A percentile compares a stretch with the other conserved stretches of the same genome.
These are phyloP conservation scores for Nylanderia fulva DNA, from an alignment of 1,140 invertebrate genomes.

Conservation along the genomic window DNA sequence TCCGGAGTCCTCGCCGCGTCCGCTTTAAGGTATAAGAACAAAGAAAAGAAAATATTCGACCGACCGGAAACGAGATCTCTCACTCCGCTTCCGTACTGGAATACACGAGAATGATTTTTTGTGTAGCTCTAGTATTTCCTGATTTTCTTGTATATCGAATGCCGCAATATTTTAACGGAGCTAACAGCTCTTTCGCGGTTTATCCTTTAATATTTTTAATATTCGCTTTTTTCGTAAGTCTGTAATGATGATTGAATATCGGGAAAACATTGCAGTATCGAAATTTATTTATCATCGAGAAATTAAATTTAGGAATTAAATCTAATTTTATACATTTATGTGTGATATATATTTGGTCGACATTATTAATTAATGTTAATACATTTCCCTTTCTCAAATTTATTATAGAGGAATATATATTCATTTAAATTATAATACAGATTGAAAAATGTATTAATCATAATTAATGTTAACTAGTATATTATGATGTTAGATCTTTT, in stretches of 20 bases:
- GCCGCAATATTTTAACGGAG: neutral
- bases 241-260: neutral
- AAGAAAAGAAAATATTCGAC: slow-evolving; percentile 55
- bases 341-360: too few species aligned
- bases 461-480: neutral
- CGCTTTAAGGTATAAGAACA: slow-evolving; percentile 38
- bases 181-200: neutral
- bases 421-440: neutral
- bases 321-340: too few species aligned
- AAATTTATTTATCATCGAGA: neutral
- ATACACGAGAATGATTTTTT: slow-evolving; percentile 29
- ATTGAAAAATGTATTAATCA: neutral
- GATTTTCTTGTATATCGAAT: neutral
- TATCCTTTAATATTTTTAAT: slow-evolving; percentile 20
- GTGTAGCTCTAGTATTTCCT: neutral
- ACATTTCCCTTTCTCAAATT: neutral
- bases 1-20: slow-evolving; percentile 47
- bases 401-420: neutral
- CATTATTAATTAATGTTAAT: too few species aligned
- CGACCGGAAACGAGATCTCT: slow-evolving; percentile 46
- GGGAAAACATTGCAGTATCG: neutral
- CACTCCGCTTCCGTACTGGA: neutral
- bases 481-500: neutral
- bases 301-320: too few species aligned
- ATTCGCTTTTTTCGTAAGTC: neutral